A percentile compares a stretch with the other conserved stretches of the same genome.
Conservation (phyloP, 2,888 invertebrate species). For the Rhogogaster chlorosoma region DNA sequence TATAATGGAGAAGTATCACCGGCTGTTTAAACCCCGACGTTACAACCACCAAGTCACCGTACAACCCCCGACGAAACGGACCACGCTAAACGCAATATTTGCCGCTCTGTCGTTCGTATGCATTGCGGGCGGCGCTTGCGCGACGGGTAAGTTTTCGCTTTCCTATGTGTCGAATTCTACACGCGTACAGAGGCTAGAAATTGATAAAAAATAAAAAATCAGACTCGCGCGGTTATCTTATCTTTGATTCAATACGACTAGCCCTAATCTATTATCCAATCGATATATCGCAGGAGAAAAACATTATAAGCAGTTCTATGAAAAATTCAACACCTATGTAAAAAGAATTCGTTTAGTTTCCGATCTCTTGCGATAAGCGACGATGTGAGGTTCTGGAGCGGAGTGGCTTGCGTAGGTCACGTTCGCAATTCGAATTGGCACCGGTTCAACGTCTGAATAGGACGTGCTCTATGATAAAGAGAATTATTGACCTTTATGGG, state of each 20-base stretch:
- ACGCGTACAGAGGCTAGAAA: not conserved
- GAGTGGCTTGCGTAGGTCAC: slow-evolving; percentile 42
- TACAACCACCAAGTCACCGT: not conserved
- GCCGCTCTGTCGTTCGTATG: slow-evolving; percentile 63
- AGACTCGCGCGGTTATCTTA: not conserved
- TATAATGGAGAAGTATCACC: slow-evolving; percentile 33
- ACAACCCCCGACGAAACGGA: not conserved
- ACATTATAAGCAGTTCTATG: too few species aligned
- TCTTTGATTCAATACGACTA: slow-evolving; percentile 7
- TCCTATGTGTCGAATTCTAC: not conserved
- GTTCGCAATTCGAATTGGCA: slow-evolving; percentile 46
- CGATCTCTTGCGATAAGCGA: not conserved
- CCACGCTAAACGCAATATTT: slow-evolving; percentile 59
- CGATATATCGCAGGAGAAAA: not conserved
- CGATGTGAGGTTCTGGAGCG: not conserved
- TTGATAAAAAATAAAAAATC: not conserved
- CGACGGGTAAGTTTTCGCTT: slow-evolving; percentile 64
- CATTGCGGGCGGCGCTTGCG: slow-evolving; percentile 65
- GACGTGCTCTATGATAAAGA: slow-evolving; percentile 37
- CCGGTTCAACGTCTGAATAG: slow-evolving; percentile 40
- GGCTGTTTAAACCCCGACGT: not conserved
- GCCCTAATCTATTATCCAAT: not conserved
- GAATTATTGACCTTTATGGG: slow-evolving; percentile 44
- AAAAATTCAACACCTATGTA: not conserved
- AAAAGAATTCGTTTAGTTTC: not conserved